phyloP scores from a whole-genome alignment of 30 jellyfish, hydroid and myxozoan genomes.

The Aurelia aurita complex sp. Pacific region DNA sequence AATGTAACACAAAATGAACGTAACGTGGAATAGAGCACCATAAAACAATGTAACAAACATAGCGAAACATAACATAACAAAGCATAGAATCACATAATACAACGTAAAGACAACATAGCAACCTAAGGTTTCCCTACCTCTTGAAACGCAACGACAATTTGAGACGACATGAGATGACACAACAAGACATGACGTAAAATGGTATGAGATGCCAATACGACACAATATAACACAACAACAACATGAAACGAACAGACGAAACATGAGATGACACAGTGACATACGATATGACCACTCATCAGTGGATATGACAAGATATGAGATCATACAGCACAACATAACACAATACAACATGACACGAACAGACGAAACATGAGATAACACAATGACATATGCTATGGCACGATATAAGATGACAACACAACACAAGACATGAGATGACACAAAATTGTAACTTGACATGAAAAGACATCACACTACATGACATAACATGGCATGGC shows the following conservation, averaged over 20 bases:
- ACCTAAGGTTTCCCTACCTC: too few species aligned
- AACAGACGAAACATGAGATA: too few species aligned
- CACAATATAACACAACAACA: background rate
- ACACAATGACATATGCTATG: too few species aligned
- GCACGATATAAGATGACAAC: background rate
- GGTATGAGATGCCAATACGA: background rate
- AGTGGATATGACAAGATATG: too few species aligned
- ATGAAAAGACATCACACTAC: background rate
- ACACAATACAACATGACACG: background rate
- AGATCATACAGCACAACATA: background rate
- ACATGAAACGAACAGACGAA: too few species aligned
- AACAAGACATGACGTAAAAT: too few species aligned
- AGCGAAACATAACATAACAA: background rate
- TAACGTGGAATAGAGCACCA: background rate
- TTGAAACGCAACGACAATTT: background rate
- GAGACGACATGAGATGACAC: background rate
- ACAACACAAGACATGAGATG: background rate
- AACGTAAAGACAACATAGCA: background rate
- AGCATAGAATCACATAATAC: background rate
- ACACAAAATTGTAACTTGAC: background rate
- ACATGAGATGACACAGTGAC: too few species aligned
- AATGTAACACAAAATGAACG: background rate
- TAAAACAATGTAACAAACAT: background rate
- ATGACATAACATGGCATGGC: background rate
- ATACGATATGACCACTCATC: too few species aligned